A percentile compares a stretch with the other conserved stretches of the same genome.
Conservation (phyloP, 2,797 vertebrate species). For the Enteromius radiatus region DNA sequence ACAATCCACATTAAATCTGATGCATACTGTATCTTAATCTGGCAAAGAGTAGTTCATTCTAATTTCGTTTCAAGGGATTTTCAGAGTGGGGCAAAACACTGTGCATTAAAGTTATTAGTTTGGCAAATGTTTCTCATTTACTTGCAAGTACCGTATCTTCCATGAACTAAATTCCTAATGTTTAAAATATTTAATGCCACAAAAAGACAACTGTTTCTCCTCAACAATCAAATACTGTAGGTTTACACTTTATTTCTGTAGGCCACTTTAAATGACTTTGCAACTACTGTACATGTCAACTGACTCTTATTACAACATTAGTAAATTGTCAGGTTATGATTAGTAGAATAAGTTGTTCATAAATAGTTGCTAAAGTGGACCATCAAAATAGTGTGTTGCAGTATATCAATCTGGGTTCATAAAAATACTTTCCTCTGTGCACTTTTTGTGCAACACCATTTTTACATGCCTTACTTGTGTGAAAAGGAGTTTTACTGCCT, state of each 20-base stretch:
- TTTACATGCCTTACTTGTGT: too few relatives aligned
- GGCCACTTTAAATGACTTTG: neutral
- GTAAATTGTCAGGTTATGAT: neutral
- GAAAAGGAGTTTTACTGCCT: too few relatives aligned
- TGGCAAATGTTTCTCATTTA: neutral
- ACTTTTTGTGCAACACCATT: too few relatives aligned
- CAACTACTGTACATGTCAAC: neutral
- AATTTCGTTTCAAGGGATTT: neutral
- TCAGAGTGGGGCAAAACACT: neutral
- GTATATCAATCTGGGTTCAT: too few relatives aligned
- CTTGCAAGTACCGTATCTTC: neutral
- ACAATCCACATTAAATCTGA: neutral
- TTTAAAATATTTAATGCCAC: neutral
- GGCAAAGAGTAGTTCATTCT: neutral
- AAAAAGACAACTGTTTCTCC: neutral
- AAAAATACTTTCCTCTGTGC: too few relatives aligned
- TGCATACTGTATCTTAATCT: neutral
- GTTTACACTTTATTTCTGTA: neutral
- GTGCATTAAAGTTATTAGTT: conserved; percentile 8
- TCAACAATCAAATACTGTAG: neutral
- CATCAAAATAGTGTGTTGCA: too few relatives aligned
- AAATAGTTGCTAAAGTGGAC: neutral
- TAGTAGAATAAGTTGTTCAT: neutral
- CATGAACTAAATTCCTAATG: neutral
- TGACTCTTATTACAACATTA: neutral